phyloP scores from a whole-genome alignment of 2,797 vertebrate genomes.

The Urocyon cinereoargenteus region DNA sequence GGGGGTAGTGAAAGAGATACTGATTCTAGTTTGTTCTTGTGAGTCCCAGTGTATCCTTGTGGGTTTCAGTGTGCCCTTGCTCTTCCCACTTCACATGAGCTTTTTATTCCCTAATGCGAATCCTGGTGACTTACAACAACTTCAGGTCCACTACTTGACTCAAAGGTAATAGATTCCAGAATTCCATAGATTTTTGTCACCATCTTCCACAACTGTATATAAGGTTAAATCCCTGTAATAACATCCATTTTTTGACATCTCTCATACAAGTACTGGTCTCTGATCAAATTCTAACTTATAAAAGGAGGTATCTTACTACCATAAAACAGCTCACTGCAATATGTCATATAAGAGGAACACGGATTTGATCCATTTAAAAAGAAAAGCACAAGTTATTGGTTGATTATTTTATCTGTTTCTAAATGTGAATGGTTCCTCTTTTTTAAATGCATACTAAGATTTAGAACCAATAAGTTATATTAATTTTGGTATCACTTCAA shows the following conservation, averaged over 20 bases:
- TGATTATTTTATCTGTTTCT: not conserved
- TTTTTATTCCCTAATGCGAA: not conserved
- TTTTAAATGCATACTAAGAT: not conserved
- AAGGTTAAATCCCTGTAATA: not conserved
- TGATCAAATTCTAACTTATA: not conserved
- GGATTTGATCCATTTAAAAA: not conserved
- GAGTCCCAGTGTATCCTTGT: not conserved
- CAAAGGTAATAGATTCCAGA: not conserved
- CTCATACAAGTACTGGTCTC: not conserved
- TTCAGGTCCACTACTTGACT: not conserved
- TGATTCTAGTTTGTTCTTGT: not conserved
- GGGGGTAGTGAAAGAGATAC: not conserved
- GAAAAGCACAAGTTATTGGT: not conserved
- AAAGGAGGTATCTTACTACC: not conserved
- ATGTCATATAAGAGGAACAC: not conserved
- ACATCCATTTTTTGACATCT: not conserved
- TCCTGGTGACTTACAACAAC: not conserved
- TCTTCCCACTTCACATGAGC: not conserved
- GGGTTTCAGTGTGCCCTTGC: not conserved
- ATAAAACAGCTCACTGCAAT: not conserved
- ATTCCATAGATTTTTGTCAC: not conserved
- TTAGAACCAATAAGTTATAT: not conserved
- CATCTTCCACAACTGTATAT: not conserved
- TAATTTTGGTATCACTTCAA: constrained; percentile 34
- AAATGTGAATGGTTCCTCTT: not conserved